Evolutionary conservation across 2,888 invertebrate species (phyloP).

Genomic region (Pristionchus entomophagus): DNA sequence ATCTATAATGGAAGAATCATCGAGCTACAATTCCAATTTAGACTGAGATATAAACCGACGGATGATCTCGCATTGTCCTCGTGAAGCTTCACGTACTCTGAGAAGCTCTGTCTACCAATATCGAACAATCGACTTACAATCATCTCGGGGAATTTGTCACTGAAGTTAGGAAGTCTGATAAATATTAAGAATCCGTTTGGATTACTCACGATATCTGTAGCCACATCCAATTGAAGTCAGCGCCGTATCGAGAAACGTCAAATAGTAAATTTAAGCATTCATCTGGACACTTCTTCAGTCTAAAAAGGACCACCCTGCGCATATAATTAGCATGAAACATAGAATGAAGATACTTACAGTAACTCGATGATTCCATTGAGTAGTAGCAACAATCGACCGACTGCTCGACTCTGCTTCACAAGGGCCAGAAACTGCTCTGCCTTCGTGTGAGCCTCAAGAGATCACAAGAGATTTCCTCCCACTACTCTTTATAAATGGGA

Average conservation of each 20-base stretch:
- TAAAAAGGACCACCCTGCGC: slow-evolving; percentile 8
- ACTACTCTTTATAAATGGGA: neutral
- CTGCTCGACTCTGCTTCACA: slow-evolving; percentile 20
- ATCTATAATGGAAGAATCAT: neutral
- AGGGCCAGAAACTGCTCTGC: slow-evolving; percentile 40
- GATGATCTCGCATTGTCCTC: slow-evolving; percentile 17
- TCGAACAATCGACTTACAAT: slow-evolving; percentile 56
- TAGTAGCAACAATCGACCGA: slow-evolving; percentile 10
- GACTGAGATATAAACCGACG: neutral
- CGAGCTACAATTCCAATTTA: neutral
- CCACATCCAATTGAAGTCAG: slow-evolving; percentile 64
- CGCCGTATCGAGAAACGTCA: slow-evolving; percentile 56
- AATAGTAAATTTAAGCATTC: slow-evolving; percentile 58
- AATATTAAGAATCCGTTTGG: too few species aligned
- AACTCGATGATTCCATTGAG: slow-evolving; percentile 29
- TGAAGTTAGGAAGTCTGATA: too few species aligned
- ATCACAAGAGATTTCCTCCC: neutral
- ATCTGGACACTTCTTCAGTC: slow-evolving; percentile 51
- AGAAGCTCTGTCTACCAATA: slow-evolving; percentile 56
- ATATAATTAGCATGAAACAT: neutral
- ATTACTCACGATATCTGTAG: slow-evolving; percentile 61
- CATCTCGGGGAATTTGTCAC: slow-evolving; percentile 54
- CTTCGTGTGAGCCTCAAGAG: slow-evolving; percentile 21
- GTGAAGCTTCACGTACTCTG: slow-evolving; percentile 49
- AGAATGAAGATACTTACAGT: neutral